These are phyloP conservation scores for Hypolimnas misippus DNA, from an alignment of 2,888 invertebrate genomes.

Conservation along the genomic window DNA sequence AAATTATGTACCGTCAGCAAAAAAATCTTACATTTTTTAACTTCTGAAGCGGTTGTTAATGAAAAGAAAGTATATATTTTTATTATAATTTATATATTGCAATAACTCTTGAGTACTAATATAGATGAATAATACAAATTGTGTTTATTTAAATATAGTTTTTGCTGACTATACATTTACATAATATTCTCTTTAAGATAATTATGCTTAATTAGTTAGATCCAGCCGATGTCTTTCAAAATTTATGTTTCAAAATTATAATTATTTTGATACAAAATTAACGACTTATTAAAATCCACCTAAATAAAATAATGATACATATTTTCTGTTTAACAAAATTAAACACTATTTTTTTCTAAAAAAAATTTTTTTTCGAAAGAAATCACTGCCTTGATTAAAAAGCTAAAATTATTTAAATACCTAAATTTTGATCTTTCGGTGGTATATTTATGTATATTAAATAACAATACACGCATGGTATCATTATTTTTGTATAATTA, in stretches of 20 bases:
- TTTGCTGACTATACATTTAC: slow-evolving; percentile 18
- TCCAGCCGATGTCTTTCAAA: neutral
- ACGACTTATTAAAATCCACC: too few relatives aligned
- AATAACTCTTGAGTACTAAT: too few relatives aligned
- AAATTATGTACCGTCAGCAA: slow-evolving; percentile 22
- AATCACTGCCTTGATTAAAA: too few relatives aligned
- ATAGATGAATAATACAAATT: too few relatives aligned
- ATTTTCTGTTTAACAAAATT: neutral
- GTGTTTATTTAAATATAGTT: neutral
- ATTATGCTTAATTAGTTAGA: neutral
- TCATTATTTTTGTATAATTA: neutral
- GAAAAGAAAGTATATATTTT: too few relatives aligned
- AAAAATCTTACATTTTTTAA: neutral
- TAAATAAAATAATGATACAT: too few relatives aligned
- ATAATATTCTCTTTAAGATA: neutral
- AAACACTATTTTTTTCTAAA: too few relatives aligned
- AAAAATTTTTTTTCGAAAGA: too few relatives aligned
- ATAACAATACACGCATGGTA: too few relatives aligned
- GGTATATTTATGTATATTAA: neutral
- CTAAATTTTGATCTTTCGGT: neutral
- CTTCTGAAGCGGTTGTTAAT: too few relatives aligned
- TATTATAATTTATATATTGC: too few relatives aligned
- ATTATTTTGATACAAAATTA: too few relatives aligned
- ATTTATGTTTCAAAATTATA: neutral
- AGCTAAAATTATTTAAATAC: neutral